Evolutionary conservation across 2,797 vertebrate species (phyloP).

Genomic region (Darevskia mixta): DNA sequence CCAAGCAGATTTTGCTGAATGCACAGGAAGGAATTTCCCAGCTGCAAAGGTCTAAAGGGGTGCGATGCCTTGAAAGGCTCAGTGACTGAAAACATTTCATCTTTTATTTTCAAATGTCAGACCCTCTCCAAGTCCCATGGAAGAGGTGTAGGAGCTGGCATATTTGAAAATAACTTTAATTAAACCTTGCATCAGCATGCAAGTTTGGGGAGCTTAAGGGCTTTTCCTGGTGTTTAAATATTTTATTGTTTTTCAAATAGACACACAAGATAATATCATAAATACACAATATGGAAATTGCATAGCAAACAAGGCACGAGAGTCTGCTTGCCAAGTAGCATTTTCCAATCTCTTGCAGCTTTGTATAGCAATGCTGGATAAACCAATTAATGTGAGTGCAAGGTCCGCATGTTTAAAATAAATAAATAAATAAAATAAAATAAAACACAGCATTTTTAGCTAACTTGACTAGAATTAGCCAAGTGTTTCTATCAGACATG

Average conservation of each 20-base stretch:
- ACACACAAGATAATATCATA: slow-evolving; percentile 43
- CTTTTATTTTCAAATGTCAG: slow-evolving; percentile 27
- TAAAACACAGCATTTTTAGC: background rate
- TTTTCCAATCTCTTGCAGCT: slow-evolving; percentile 25
- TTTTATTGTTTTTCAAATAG: slow-evolving; percentile 50
- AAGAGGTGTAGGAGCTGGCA: background rate
- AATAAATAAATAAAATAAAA: background rate
- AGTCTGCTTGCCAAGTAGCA: slow-evolving; percentile 18
- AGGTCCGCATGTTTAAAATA: slow-evolving; percentile 5
- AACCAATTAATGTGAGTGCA: slow-evolving; percentile 51
- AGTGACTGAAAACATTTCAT: slow-evolving; percentile 24
- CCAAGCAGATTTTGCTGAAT: background rate
- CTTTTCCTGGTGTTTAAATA: slow-evolving; percentile 28
- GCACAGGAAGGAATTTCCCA: background rate
- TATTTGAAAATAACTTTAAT: slow-evolving; percentile 18
- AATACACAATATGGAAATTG: slow-evolving; percentile 44
- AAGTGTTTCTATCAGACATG: background rate
- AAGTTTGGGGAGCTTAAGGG: background rate
- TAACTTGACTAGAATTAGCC: slow-evolving; percentile 29
- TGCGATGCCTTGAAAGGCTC: background rate
- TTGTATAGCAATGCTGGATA: slow-evolving; percentile 20
- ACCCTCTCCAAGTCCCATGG: slow-evolving; percentile 2
- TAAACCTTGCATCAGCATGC: slow-evolving; percentile 37
- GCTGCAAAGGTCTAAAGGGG: background rate
- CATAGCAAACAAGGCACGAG: slow-evolving; percentile 34